A percentile compares a stretch with the other conserved stretches of the same genome.
These are phyloP conservation scores for Cephus cinctus DNA, from an alignment of 1,140 invertebrate genomes.

Conservation along the genomic window DNA sequence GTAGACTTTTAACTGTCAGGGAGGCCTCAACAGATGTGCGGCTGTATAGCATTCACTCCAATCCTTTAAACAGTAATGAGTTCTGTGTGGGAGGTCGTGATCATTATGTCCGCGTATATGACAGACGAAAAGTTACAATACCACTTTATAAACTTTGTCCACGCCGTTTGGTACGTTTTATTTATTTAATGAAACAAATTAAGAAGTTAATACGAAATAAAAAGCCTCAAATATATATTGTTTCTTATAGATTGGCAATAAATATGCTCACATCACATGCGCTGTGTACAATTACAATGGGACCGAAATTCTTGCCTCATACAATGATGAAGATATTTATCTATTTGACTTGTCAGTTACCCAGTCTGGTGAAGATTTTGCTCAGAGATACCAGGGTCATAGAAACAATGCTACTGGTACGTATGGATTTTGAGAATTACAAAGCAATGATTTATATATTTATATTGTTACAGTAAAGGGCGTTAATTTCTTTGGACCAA, in stretches of 20 bases:
- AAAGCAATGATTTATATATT: constrained; percentile 2
- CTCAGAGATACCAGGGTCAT: constrained; percentile 79
- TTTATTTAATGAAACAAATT: constrained; percentile 7
- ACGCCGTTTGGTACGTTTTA: constrained; percentile 53
- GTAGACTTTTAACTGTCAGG: constrained; percentile 68
- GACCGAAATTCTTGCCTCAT: constrained; percentile 85
- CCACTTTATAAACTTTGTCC: constrained; percentile 60
- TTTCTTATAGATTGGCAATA: constrained; percentile 21
- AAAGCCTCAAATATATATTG: no score
- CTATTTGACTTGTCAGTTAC: constrained; percentile 71
- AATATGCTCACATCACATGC: constrained; percentile 72
- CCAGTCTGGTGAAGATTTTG: constrained; percentile 61
- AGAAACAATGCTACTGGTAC: constrained; percentile 70
- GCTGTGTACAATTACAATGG: constrained; percentile 91
- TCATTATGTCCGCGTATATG: constrained; percentile 67
- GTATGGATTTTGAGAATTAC: constrained; percentile 6
- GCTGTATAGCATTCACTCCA: constrained; percentile 83
- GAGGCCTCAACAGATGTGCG: constrained; percentile 63
- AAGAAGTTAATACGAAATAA: not conserved
- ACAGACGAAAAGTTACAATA: constrained; percentile 62
- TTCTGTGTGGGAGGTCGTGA: constrained; percentile 79
- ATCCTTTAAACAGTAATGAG: constrained; percentile 77
- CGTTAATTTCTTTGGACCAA: constrained; percentile 90
- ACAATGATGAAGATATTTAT: constrained; percentile 94
- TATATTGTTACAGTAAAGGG: constrained; percentile 73